A percentile compares a stretch with the other conserved stretches of the same genome.
Evolutionary conservation across 2,888 invertebrate species (phyloP).

Genomic region (Trypoxylon attenuatum): DNA sequence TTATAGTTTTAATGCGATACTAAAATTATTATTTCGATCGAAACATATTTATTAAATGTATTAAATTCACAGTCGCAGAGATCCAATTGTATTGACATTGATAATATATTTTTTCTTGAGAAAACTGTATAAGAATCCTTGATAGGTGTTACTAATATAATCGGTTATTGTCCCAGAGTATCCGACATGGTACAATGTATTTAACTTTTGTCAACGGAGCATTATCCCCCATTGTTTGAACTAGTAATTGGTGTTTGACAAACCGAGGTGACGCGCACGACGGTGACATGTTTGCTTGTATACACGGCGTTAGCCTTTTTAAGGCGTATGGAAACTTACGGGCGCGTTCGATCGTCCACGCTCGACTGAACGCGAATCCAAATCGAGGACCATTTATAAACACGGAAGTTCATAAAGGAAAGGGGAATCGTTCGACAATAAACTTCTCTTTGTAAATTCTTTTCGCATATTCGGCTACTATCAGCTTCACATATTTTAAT

Average conservation of each 20-base stretch:
- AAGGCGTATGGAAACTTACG: conserved; percentile 30
- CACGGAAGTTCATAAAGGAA: neutral
- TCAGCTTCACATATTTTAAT: no score
- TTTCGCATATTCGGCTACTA: no score
- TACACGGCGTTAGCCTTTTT: conserved; percentile 47
- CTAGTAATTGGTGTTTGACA: conserved; percentile 68
- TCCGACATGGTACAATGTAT: conserved; percentile 50
- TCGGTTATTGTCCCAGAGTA: conserved; percentile 56
- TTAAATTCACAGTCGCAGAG: no score
- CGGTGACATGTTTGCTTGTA: conserved; percentile 47
- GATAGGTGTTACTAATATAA: conserved; percentile 21
- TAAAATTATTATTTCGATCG: no score
- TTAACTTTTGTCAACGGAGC: conserved; percentile 49
- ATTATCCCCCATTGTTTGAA: conserved; percentile 58
- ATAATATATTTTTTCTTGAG: no score
- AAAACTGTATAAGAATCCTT: no score
- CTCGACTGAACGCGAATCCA: conserved; percentile 15
- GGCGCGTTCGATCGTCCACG: conserved; percentile 34
- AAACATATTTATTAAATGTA: no score
- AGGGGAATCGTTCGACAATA: no score
- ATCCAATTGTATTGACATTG: no score
- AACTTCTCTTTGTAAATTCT: no score
- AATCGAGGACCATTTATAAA: conserved; percentile 8
- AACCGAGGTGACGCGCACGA: conserved; percentile 54
- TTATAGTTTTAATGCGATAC: no score